Base-by-base conservation (phyloP, 2,888 invertebrate genomes). In the Epinotia bilunana region DNA sequence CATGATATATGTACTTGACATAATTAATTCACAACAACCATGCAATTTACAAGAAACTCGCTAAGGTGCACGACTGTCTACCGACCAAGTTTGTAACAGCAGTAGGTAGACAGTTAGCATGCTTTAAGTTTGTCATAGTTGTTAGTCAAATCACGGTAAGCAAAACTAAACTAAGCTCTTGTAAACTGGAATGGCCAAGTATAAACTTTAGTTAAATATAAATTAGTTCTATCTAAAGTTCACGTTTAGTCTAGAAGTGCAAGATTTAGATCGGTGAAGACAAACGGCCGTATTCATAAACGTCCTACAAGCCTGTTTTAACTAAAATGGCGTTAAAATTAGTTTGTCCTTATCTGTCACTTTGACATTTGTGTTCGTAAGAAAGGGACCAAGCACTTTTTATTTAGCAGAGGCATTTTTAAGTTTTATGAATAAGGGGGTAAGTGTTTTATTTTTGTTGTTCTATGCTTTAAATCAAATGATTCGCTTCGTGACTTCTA, bases 141-240 rank as follows among this genome's bases (percentile, higher is more conserved):
- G 72, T 65, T 58, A 73, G 49, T 58, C 72, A 65, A 73, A 65
- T 73, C 72, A 63, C 18, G 53, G 49, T 61, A 61, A 53, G 61
- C 61, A 60, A 58, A 60, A 70, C 61, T 55, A 55, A 58, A 64
- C 63, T 64, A 55, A 72, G 63, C 43, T 72, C 7, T 20, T 39
- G 46, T 60, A 33, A 55, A 71, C 69, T 58, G 39, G 28, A 69
- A 58, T 58, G 58, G 58, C 58, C 39, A 46, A 58, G 43, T 43
- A 39, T 68, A 53, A 68, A 43, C 68, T 69, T 28, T 53, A 53
- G 18, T 49, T 49, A 61, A 70, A 53, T 46, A 43, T 68, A 43
- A 58, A 58, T 46, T 46, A 69, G 58, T 69, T 58, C 6, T 23
- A 28, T 43, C n/a, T 60, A 39, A 65, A 65, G 58, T 28, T 58